Conservation (phyloP, 92 coral and sea anemone genomes). For the Bergia puertoricense region DNA sequence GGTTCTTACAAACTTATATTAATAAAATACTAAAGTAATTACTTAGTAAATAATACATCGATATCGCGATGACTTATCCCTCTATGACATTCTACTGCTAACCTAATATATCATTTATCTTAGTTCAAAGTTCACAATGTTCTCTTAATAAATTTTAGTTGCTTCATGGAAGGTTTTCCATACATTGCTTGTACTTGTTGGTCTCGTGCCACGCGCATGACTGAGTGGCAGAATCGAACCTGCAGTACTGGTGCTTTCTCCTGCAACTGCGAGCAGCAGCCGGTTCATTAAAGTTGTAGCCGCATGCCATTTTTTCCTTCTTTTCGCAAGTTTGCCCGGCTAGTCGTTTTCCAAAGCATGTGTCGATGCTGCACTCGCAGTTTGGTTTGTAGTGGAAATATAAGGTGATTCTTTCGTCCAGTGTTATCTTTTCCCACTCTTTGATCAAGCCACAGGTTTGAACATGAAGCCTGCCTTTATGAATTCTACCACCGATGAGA, state of each 20-base stretch:
- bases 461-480: background rate
- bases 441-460: background rate
- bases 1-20: no score
- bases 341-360: background rate
- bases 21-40: no score
- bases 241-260: slow-evolving; percentile 13
- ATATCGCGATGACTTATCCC: no score
- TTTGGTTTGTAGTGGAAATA: slow-evolving; percentile 20
- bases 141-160: background rate
- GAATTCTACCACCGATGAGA: slow-evolving; percentile 5
- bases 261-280: background rate
- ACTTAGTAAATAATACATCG: no score
- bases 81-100: no score
- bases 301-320: slow-evolving; percentile 8
- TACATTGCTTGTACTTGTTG: slow-evolving; percentile 8
- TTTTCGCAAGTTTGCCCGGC: slow-evolving; percentile 6
- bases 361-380: background rate
- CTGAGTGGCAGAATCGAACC: background rate
- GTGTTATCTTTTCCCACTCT: background rate
- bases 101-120: no score
- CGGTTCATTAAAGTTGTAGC: slow-evolving; percentile 20
- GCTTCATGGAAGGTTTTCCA: slow-evolving; percentile 9
- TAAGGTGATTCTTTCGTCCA: background rate
- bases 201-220: slow-evolving; percentile 35
- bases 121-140: background rate